Conservation (phyloP, 2,797 vertebrate genomes). For the Protosalanx chinensis region DNA sequence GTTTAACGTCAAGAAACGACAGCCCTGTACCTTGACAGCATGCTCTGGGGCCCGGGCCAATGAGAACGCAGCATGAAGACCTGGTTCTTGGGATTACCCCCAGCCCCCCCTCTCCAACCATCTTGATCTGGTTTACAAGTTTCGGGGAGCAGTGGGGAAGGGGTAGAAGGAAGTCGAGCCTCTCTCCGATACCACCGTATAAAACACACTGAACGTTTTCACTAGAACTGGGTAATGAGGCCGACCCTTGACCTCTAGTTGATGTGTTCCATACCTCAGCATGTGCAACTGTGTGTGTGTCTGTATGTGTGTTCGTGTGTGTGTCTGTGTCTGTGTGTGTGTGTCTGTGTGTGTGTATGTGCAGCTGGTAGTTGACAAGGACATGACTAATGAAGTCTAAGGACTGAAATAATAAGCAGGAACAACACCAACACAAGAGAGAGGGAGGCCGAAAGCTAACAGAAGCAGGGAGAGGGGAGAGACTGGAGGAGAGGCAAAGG, state of each 20-base stretch:
- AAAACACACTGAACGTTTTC: constrained; percentile 96
- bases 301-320: constrained; percentile 29
- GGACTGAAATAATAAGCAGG: constrained; percentile 94
- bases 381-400: constrained; percentile 97
- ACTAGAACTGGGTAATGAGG: constrained; percentile 98
- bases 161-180: constrained; percentile 65
- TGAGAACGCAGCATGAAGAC: constrained; percentile 73
- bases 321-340: constrained; percentile 48
- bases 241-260: constrained; percentile 89
- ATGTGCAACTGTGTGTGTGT: constrained; percentile 42
- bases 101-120: constrained; percentile 59
- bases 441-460: constrained; percentile 55
- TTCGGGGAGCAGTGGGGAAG: constrained; percentile 68
- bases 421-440: constrained; percentile 69
- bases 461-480: constrained; percentile 39
- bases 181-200: constrained; percentile 76
- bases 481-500: constrained; percentile 28
- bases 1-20: constrained; percentile 91
- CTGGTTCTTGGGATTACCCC: constrained; percentile 71
- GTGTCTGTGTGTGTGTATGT: constrained; percentile 33
- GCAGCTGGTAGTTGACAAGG: constrained; percentile 89
- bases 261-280: constrained; percentile 99
- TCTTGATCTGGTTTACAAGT: constrained; percentile 83
- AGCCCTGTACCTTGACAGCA: constrained; percentile 78
- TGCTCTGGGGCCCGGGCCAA: constrained; percentile 75